Evolutionary conservation across 2,797 vertebrate genomes (phyloP).

Genomic region (Threskiornis aethiopicus): DNA sequence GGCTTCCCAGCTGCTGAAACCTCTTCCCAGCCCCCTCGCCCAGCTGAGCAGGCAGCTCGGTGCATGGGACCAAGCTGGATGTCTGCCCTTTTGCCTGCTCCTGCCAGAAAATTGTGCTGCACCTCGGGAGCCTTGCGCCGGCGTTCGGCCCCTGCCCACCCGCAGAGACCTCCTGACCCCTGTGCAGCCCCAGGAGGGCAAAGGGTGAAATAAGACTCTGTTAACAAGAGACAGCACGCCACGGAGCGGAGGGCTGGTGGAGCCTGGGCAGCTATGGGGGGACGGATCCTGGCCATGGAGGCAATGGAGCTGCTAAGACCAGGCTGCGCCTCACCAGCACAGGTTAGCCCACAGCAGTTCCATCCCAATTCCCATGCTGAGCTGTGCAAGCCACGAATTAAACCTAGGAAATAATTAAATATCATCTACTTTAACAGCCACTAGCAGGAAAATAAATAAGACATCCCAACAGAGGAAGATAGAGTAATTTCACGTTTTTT

Average conservation of each 20-base stretch:
- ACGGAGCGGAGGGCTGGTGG: background rate
- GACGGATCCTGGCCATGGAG: background rate
- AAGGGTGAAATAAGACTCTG: background rate
- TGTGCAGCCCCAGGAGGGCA: too few relatives aligned
- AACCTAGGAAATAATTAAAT: constrained; percentile 24
- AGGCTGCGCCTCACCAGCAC: background rate
- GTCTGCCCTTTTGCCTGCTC: background rate
- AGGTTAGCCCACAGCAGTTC: background rate
- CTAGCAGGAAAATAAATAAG: constrained; percentile 45
- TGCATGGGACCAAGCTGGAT: fast-evolving
- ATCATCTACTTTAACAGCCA: background rate
- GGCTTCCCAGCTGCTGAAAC: background rate
- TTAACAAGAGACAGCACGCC: fast-evolving
- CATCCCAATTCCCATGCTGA: background rate
- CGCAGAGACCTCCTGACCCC: background rate
- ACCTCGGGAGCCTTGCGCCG: fast-evolving
- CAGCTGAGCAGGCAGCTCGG: background rate
- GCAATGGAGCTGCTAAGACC: background rate
- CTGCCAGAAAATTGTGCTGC: background rate
- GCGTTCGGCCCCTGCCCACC: background rate
- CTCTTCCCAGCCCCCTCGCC: background rate
- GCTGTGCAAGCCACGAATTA: background rate
- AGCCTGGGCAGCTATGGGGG: background rate
- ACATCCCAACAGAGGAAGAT: constrained; percentile 31
- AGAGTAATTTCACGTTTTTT: constrained; percentile 25